Conservation (phyloP, 1,140 invertebrate species). For the Leguminivora glycinivorella region DNA sequence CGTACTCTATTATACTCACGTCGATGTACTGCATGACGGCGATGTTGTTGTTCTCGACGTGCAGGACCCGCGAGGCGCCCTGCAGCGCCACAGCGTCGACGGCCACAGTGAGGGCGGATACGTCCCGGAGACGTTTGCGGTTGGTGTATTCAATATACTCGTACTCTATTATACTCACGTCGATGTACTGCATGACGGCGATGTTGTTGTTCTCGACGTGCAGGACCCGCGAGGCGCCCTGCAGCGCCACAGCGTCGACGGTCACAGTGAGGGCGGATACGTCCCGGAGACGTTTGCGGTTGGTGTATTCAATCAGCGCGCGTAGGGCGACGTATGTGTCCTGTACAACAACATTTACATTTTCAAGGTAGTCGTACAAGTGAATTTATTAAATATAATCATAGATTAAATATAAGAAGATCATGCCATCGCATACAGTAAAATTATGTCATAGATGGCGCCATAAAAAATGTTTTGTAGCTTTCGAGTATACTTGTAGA, state of each 20-base stretch:
- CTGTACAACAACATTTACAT: constrained; percentile 61
- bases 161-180: constrained; percentile 77
- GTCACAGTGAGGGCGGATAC: constrained; percentile 91
- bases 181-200: constrained; percentile 86
- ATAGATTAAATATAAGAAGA: too few relatives aligned
- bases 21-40: constrained; percentile 87
- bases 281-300: constrained; percentile 90
- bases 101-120: constrained; percentile 89
- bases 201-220: constrained; percentile 88
- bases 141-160: too few relatives aligned
- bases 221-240: constrained; percentile 82
- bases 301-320: constrained; percentile 94
- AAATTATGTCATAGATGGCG: too few relatives aligned
- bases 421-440: too few relatives aligned
- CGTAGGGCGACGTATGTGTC: constrained; percentile 94
- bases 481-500: too few relatives aligned
- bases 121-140: constrained; percentile 85
- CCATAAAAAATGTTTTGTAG: too few relatives aligned
- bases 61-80: constrained; percentile 82
- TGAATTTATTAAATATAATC: too few relatives aligned
- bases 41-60: constrained; percentile 87
- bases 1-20: constrained; percentile 68
- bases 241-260: constrained; percentile 91
- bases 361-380: too few relatives aligned
- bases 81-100: constrained; percentile 92